Conservation (phyloP, 2,888 invertebrate genomes). For the Cacoxenus indagator region DNA sequence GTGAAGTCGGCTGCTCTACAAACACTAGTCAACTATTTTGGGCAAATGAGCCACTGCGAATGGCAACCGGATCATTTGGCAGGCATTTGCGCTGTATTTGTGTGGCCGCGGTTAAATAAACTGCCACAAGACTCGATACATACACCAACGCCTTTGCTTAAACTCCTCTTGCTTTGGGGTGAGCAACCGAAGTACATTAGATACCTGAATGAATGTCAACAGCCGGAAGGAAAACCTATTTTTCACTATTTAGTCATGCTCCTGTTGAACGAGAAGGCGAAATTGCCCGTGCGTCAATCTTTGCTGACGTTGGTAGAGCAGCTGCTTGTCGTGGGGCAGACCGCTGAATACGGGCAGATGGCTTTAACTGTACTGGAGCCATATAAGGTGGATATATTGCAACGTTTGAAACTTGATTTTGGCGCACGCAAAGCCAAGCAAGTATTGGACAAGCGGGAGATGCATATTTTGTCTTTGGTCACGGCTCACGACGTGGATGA, state of each 20-base stretch:
- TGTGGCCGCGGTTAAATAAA: constrained; percentile 85
- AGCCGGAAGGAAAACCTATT: constrained; percentile 71
- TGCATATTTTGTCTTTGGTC: constrained; percentile 81
- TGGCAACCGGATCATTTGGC: constrained; percentile 81
- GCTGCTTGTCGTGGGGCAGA: constrained; percentile 73
- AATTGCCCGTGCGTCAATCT: constrained; percentile 76
- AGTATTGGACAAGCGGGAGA: constrained; percentile 77
- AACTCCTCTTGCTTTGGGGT: constrained; percentile 85
- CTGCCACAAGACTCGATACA: constrained; percentile 85
- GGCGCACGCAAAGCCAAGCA: constrained; percentile 72
- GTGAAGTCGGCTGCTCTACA: constrained; percentile 76
- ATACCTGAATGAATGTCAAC: constrained; percentile 75
- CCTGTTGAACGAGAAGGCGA: constrained; percentile 79
- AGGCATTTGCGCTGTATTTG: constrained; percentile 81
- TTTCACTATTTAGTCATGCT: constrained; percentile 80
- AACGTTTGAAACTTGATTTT: constrained; percentile 78
- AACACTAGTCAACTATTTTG: constrained; percentile 81
- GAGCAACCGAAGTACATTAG: constrained; percentile 83
- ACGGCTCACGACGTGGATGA: constrained; percentile 81
- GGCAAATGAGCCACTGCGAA: constrained; percentile 81
- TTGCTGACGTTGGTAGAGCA: constrained; percentile 84
- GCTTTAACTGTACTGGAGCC: constrained; percentile 77
- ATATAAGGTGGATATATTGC: constrained; percentile 80
- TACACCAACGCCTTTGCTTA: constrained; percentile 85
- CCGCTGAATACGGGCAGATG: constrained; percentile 72